Evolutionary conservation across 2,888 invertebrate genomes (phyloP).

Genomic region (Chrysotoxum bicinctum): DNA sequence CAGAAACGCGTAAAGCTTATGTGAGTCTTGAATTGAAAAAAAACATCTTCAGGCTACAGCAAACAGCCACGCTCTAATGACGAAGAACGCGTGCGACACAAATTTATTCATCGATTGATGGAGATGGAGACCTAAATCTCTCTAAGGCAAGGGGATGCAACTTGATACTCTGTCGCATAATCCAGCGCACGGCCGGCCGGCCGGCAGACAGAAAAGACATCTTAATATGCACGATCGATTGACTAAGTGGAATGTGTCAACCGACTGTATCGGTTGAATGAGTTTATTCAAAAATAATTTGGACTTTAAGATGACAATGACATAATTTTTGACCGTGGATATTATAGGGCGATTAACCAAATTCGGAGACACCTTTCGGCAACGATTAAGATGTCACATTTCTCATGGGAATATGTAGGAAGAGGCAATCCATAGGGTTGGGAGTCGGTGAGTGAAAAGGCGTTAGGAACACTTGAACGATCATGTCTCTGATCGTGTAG

Average conservation of each 20-base stretch:
- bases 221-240: constrained; percentile 46
- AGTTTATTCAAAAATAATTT: constrained; percentile 51
- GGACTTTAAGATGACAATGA: constrained; percentile 59
- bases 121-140: constrained; percentile 9
- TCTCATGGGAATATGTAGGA: not conserved
- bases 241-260: constrained; percentile 51
- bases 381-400: not conserved
- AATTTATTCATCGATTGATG: constrained; percentile 42
- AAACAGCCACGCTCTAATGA: not conserved
- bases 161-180: constrained; percentile 61
- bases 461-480: not conserved
- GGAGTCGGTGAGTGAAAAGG: not conserved
- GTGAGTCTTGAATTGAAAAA: not conserved
- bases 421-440: not conserved
- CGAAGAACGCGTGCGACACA: constrained; percentile 42
- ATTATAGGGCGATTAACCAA: constrained; percentile 20
- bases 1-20: not conserved
- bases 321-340: constrained; percentile 53
- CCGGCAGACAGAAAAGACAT: constrained; percentile 27
- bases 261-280: constrained; percentile 33
- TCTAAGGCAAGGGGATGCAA: constrained; percentile 20
- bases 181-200: not conserved
- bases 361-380: constrained; percentile 1
- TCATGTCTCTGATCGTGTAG: not conserved
- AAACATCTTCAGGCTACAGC: constrained; percentile 9